phyloP scores from a whole-genome alignment of 2,888 invertebrate species.

The Plemyria rubiginata region DNA sequence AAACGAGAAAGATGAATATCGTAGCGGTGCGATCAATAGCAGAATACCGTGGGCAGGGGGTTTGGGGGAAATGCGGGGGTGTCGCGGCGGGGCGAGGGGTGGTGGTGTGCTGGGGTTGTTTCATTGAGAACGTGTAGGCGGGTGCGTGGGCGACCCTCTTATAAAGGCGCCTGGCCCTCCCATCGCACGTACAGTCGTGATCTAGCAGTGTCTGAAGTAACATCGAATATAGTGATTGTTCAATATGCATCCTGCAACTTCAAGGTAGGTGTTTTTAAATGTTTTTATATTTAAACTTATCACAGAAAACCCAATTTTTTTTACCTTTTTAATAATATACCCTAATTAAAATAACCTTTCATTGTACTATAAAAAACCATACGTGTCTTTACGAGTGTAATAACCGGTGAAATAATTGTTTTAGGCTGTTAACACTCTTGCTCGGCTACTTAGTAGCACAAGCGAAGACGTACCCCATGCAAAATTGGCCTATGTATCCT shows the following conservation, averaged over 20 bases:
- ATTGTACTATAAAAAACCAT: background rate
- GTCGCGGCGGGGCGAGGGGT: slow-evolving; percentile 46
- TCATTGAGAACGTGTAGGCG: slow-evolving; percentile 90
- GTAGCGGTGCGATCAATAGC: slow-evolving; percentile 79
- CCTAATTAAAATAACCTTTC: background rate
- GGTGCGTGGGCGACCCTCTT: slow-evolving; percentile 79
- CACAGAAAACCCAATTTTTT: background rate
- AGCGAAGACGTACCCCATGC: slow-evolving; percentile 73
- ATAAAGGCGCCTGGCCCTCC: slow-evolving; percentile 70
- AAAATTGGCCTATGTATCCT: slow-evolving; percentile 79
- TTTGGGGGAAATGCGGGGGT: slow-evolving; percentile 49
- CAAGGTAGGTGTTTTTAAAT: slow-evolving; percentile 61
- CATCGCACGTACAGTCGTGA: slow-evolving; percentile 73
- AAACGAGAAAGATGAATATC: slow-evolving; percentile 78
- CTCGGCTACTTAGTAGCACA: slow-evolving; percentile 79
- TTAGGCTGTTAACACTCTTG: slow-evolving; percentile 71
- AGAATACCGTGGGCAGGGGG: slow-evolving; percentile 60
- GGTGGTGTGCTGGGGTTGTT: slow-evolving; percentile 62
- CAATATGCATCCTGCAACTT: slow-evolving; percentile 66
- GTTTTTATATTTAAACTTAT: background rate
- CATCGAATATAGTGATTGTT: slow-evolving; percentile 66
- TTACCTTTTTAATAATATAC: background rate
- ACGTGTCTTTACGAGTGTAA: slow-evolving; percentile 1
- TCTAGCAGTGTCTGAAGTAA: slow-evolving; percentile 57
- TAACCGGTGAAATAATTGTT: slow-evolving; percentile 48